Percentiles rank a stretch among this genome's conserved stretches.
Evolutionary conservation across 2,888 invertebrate species (phyloP).

Genomic region (Amiota minor): DNA sequence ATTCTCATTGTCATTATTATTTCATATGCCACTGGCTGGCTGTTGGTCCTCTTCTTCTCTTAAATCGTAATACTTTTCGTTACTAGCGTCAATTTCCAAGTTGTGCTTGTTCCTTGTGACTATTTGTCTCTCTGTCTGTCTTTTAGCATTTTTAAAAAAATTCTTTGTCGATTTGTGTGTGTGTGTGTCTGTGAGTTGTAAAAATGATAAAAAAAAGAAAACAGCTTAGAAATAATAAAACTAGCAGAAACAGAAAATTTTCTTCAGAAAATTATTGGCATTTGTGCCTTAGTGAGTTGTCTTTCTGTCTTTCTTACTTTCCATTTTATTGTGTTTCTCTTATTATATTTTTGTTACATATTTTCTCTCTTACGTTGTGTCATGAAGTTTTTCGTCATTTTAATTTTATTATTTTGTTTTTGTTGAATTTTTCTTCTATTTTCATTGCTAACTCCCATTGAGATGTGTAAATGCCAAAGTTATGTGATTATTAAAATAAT

Average conservation of each 20-base stretch:
- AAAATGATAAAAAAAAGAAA: constrained; percentile 22
- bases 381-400: neutral
- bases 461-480: constrained; percentile 66
- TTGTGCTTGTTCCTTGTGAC: constrained; percentile 23
- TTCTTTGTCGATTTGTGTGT: neutral
- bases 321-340: neutral
- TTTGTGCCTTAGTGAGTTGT: constrained; percentile 17
- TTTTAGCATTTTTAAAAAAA: no score
- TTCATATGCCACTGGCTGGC: constrained; percentile 22
- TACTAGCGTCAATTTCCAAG: constrained; percentile 20
- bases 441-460: constrained; percentile 46
- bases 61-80: constrained; percentile 9
- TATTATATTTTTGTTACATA: constrained; percentile 34
- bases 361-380: constrained; percentile 52
- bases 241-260: neutral
- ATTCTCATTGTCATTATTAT: constrained; percentile 26
- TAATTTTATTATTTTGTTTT: constrained; percentile 47
- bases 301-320: constrained; percentile 2
- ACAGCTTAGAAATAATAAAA: constrained; percentile 5
- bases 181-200: neutral
- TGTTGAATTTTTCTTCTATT: constrained; percentile 42
- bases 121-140: constrained; percentile 22
- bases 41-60: constrained; percentile 22
- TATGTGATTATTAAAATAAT: constrained; percentile 66
- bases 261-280: constrained; percentile 23